Evolutionary conservation across 2,888 invertebrate species (phyloP).

Genomic region (Aproaerema taeniolella): DNA sequence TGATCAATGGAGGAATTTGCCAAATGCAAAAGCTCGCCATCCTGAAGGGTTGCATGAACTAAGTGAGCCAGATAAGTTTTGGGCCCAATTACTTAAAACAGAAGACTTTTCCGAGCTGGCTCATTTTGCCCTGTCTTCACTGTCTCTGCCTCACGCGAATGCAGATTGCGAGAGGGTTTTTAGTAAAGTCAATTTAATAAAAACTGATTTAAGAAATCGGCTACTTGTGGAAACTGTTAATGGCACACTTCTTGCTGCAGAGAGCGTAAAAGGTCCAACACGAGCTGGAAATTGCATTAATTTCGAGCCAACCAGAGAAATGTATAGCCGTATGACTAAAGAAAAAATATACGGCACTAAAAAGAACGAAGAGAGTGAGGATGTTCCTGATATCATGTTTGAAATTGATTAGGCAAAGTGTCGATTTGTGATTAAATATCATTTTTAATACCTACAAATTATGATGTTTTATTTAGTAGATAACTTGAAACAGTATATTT

Average conservation of each 20-base stretch:
- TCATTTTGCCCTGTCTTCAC: constrained; percentile 13
- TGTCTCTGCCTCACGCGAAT: no score
- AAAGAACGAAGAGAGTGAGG: constrained; percentile 6
- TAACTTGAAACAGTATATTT: no score
- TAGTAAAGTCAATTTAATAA: constrained; percentile 12
- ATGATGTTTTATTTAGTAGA: no score
- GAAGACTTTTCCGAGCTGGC: constrained; percentile 18
- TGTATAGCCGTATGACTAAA: constrained; percentile 10
- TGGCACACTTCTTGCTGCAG: constrained; percentile 16
- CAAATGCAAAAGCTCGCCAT: constrained; percentile 12
- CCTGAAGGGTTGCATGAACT: constrained; percentile 14
- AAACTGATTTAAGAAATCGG: constrained; percentile 13
- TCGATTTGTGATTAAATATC: no score
- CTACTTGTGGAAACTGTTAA: constrained; percentile 14
- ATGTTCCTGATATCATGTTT: neutral
- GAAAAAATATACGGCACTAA: constrained; percentile 10
- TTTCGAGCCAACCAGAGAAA: constrained; percentile 13
- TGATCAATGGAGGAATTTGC: constrained; percentile 12
- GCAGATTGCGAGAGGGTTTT: constrained; percentile 8
- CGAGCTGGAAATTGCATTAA: constrained; percentile 13
- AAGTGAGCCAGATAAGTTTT: constrained; percentile 17
- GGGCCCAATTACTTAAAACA: constrained; percentile 16
- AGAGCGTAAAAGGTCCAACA: constrained; percentile 15
- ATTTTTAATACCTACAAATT: no score
- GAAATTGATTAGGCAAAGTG: no score